Conservation (phyloP, 2,113 vertebrate genomes). For the Cephalopholis sonnerati region DNA sequence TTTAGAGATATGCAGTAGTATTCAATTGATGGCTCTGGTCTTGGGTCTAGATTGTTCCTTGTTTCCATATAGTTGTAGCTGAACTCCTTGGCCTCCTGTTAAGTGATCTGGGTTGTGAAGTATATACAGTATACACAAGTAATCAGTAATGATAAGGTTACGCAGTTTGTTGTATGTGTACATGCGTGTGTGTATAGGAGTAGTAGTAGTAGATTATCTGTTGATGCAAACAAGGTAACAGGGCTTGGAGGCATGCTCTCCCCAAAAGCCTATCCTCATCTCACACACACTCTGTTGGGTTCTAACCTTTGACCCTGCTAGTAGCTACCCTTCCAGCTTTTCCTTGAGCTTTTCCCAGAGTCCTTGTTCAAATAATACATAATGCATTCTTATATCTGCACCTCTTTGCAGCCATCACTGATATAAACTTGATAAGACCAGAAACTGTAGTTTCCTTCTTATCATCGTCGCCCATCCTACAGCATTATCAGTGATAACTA, state of each 20-base stretch:
- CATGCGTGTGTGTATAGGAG: not conserved
- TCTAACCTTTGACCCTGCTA: conserved; percentile 60
- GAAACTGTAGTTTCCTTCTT: conserved; percentile 41
- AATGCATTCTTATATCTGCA: conserved; percentile 63
- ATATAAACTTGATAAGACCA: conserved; percentile 52
- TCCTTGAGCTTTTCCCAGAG: conserved; percentile 41
- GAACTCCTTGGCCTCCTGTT: conserved; percentile 28
- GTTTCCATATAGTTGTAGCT: conserved; percentile 66
- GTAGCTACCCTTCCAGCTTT: conserved; percentile 35
- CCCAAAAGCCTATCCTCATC: conserved; percentile 69
- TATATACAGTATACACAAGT: conserved; percentile 9
- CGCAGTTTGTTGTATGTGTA: not conserved
- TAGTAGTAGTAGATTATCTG: conserved; percentile 10
- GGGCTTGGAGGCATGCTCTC: conserved; percentile 69
- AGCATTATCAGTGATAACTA: conserved; percentile 58
- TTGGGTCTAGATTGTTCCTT: conserved; percentile 25
- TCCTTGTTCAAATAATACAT: conserved; percentile 68
- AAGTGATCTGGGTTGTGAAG: conserved; percentile 29
- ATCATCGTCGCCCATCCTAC: conserved; percentile 31
- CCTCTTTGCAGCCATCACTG: conserved; percentile 63
- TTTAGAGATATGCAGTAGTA: conserved; percentile 10
- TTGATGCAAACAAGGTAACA: conserved; percentile 84
- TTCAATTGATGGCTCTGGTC: conserved; percentile 17
- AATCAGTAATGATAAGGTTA: conserved; percentile 3
- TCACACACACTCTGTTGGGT: conserved; percentile 58